Evolutionary conservation across 2,888 invertebrate genomes (phyloP).

Genomic region (Alsophila aescularia): DNA sequence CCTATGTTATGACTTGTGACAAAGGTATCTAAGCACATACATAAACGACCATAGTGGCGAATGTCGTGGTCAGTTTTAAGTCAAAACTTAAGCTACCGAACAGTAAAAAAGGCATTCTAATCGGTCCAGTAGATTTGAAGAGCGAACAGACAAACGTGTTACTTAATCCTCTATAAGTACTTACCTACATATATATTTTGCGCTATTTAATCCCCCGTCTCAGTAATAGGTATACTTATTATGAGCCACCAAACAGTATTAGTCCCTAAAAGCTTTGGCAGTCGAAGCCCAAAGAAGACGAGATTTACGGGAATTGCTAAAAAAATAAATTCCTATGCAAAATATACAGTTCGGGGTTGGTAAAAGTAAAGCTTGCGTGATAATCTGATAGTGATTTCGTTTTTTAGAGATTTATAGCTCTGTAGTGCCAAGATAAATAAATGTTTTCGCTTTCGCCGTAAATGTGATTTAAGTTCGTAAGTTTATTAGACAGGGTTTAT

Average conservation of each 20-base stretch:
- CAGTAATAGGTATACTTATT: slow-evolving; percentile 3
- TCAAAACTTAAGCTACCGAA: too few species aligned
- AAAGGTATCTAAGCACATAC: too few species aligned
- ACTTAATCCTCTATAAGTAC: too few species aligned
- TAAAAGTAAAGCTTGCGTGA: slow-evolving; percentile 26
- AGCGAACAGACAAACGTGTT: too few species aligned
- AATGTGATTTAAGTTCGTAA: neutral
- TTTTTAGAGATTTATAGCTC: slow-evolving; percentile 31
- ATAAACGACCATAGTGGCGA: too few species aligned
- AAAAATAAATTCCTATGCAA: slow-evolving; percentile 32
- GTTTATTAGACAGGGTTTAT: too few species aligned
- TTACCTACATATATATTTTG: too few species aligned
- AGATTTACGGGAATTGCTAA: slow-evolving; percentile 21
- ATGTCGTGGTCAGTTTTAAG: too few species aligned
- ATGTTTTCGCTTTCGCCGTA: neutral
- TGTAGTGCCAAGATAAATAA: slow-evolving; percentile 16
- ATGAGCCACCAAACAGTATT: neutral
- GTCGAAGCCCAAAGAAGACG: slow-evolving; percentile 16
- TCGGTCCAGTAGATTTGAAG: too few species aligned
- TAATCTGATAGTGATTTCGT: slow-evolving; percentile 34
- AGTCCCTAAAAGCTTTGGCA: slow-evolving; percentile 7
- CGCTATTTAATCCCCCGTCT: neutral
- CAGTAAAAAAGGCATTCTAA: too few species aligned
- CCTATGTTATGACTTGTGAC: neutral
- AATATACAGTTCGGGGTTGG: slow-evolving; percentile 21